phyloP scores from a whole-genome alignment of 92 coral and sea anemone species.

The Phenganax stokvisi region DNA sequence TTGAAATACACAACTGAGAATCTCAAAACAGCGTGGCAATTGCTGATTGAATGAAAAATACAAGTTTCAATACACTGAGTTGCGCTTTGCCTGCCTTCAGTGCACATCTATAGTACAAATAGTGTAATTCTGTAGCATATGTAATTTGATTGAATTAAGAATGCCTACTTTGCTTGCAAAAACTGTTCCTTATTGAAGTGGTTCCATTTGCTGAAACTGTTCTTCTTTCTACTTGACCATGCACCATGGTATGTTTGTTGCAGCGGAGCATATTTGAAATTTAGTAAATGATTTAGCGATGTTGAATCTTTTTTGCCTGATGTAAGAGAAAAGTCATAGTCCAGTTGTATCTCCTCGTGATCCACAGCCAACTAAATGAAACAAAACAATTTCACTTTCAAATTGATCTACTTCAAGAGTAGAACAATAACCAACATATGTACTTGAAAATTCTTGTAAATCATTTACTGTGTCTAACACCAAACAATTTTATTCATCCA shows the following conservation, averaged over 20 bases:
- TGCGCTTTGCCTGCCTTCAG: background rate
- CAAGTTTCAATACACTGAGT: background rate
- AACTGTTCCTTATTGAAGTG: conserved; percentile 84
- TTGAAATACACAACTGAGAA: no score
- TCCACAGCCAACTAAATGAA: conserved; percentile 23
- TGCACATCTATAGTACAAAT: background rate
- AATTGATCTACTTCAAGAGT: background rate
- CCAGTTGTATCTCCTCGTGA: conserved; percentile 7
- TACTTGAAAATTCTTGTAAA: no score
- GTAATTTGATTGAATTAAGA: background rate
- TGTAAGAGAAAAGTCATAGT: conserved; percentile 26
- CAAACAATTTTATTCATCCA: no score
- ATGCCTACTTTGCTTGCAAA: conserved; percentile 87
- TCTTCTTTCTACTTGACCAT: conserved; percentile 53
- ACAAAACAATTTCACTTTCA: background rate
- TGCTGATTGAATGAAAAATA: no score
- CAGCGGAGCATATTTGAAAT: conserved; percentile 83
- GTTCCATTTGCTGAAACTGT: background rate
- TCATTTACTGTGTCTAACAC: no score
- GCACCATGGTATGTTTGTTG: conserved; percentile 52
- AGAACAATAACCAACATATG: no score
- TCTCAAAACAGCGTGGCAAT: no score
- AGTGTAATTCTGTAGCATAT: background rate
- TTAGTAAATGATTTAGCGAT: conserved; percentile 75
- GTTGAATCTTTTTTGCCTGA: conserved; percentile 59